These are phyloP conservation scores for Hydrochoerus hydrochaeris DNA, from an alignment of 2,113 vertebrate genomes.

Conservation along the genomic window DNA sequence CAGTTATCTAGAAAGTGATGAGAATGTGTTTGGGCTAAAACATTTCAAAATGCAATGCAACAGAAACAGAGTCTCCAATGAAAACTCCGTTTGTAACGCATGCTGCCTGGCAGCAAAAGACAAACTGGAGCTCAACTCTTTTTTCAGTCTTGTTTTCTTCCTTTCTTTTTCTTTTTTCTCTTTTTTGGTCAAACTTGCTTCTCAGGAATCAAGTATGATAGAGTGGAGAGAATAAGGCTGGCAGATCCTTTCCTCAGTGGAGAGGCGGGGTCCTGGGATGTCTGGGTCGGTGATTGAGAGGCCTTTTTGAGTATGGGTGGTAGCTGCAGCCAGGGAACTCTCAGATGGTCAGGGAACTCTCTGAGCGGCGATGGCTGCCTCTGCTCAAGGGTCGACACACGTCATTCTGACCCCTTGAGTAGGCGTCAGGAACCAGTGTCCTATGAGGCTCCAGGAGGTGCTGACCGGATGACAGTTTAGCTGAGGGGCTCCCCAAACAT, in stretches of 20 bases:
- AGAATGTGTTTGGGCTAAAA: background rate
- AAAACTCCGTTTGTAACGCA: background rate
- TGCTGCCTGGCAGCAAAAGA: background rate
- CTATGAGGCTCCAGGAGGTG: background rate
- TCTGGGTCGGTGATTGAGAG: background rate
- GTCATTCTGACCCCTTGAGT: background rate
- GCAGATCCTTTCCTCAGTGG: background rate
- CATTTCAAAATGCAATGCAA: background rate
- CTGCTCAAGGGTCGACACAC: background rate
- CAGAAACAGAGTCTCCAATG: background rate
- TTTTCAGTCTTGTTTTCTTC: background rate
- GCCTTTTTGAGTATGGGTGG: background rate
- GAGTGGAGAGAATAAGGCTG: background rate
- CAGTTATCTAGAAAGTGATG: background rate
- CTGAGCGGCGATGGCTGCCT: slow-evolving; percentile 84
- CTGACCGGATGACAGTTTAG: slow-evolving; percentile 54
- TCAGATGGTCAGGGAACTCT: slow-evolving; percentile 88
- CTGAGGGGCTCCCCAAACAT: background rate
- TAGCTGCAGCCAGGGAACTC: background rate
- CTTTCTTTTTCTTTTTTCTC: background rate
- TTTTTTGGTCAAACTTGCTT: background rate
- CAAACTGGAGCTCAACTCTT: background rate
- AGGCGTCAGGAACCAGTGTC: background rate
- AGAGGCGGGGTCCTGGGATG: background rate
- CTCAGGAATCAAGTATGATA: background rate